Conservation (phyloP, 2,888 invertebrate genomes). For the Polylopha cassiicola region DNA sequence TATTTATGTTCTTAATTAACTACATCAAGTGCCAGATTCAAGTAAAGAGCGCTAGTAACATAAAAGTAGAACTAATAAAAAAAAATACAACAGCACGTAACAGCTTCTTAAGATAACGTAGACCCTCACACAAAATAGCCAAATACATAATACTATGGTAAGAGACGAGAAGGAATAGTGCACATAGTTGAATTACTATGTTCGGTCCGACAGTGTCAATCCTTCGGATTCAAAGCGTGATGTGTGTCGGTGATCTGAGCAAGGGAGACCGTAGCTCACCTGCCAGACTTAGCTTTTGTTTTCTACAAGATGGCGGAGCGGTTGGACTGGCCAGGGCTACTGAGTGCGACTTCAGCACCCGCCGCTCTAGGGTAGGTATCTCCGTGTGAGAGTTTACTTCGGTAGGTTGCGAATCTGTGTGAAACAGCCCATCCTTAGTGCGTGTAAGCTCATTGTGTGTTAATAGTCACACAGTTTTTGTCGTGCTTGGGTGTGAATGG, state of each 20-base stretch:
- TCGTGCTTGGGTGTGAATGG: no score
- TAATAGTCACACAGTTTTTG: no score
- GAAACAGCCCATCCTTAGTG: conserved; percentile 67
- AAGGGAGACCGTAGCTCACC: conserved; percentile 52
- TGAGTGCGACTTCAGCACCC: conserved; percentile 71
- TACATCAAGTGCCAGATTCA: no score
- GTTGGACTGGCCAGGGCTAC: conserved; percentile 80
- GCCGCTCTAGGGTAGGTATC: conserved; percentile 35
- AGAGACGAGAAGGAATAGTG: no score
- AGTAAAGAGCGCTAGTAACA: no score
- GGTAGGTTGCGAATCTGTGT: conserved; percentile 63
- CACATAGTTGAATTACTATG: no score
- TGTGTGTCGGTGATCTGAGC: not conserved
- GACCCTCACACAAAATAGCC: no score
- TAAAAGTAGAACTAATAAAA: no score
- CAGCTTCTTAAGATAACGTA: no score
- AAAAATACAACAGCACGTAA: no score
- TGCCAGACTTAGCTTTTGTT: conserved; percentile 83
- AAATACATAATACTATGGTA: no score
- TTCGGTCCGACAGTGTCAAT: conserved; percentile 41
- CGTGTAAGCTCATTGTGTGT: conserved; percentile 8
- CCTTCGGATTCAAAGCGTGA: conserved; percentile 1
- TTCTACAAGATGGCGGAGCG: conserved; percentile 79
- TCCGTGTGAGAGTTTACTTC: conserved; percentile 51
- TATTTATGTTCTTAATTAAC: no score